phyloP scores from a whole-genome alignment of 92 coral and sea anemone genomes.

The Epizoanthus illoricatus region DNA sequence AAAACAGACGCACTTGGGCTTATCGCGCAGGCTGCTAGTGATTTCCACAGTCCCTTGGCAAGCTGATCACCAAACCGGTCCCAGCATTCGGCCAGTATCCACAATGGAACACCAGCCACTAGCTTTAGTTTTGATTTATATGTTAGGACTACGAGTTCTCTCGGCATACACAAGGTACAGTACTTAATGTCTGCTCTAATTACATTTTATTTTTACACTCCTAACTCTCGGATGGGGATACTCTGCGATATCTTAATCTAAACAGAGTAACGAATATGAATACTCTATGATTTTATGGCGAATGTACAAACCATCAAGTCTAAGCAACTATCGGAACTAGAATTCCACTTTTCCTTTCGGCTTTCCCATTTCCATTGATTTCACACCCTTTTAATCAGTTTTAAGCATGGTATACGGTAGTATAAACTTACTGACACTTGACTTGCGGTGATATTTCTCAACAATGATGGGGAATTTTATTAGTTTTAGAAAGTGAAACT shows the following conservation, averaged over 20 bases:
- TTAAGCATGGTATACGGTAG: not conserved
- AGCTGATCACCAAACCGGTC: too few species aligned
- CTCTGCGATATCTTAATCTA: too few species aligned
- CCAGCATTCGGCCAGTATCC: not conserved
- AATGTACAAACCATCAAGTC: not conserved
- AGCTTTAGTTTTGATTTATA: not conserved
- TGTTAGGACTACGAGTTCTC: conserved; percentile 8
- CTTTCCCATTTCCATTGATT: not conserved
- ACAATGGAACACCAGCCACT: not conserved
- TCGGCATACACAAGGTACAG: conserved; percentile 27
- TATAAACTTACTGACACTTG: not conserved
- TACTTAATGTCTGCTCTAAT: conserved; percentile 15
- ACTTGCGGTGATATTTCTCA: too few species aligned
- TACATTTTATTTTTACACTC: too few species aligned
- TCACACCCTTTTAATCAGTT: not conserved
- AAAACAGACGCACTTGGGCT: conserved; percentile 30
- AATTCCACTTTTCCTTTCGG: not conserved
- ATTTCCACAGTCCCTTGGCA: not conserved
- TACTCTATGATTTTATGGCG: not conserved
- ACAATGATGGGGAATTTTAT: not conserved
- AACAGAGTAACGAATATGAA: too few species aligned
- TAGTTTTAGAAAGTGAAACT: not conserved
- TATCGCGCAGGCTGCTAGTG: not conserved
- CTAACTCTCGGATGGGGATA: too few species aligned
- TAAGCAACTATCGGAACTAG: conserved; percentile 5